Conservation (phyloP, 2,797 vertebrate species). For the Sciaenops ocellatus region DNA sequence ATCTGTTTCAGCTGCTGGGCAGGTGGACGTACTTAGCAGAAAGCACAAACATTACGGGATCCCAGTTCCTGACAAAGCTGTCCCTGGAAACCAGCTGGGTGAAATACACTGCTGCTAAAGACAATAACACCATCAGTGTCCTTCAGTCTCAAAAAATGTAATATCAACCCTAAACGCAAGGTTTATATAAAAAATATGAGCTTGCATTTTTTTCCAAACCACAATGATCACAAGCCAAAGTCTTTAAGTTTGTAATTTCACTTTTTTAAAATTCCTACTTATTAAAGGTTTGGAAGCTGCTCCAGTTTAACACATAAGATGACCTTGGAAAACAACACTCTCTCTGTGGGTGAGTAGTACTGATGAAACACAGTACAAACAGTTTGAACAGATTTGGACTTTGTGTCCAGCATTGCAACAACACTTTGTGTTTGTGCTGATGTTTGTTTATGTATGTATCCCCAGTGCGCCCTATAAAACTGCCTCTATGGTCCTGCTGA, state of each 20-base stretch:
- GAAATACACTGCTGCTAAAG: background rate
- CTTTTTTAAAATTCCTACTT: background rate
- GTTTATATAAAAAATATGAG: background rate
- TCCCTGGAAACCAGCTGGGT: background rate
- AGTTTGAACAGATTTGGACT: slow-evolving; percentile 20
- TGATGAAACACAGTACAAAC: background rate
- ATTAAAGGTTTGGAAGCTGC: slow-evolving; percentile 45
- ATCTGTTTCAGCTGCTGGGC: slow-evolving; percentile 62
- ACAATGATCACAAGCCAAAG: no score
- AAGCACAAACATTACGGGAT: background rate
- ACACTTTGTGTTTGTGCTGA: background rate
- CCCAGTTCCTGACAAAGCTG: background rate
- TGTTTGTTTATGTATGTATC: slow-evolving; percentile 11
- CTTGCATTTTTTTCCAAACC: background rate
- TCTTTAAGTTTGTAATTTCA: background rate
- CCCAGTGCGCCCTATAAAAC: slow-evolving; percentile 3
- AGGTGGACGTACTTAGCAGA: slow-evolving; percentile 55
- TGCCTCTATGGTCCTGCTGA: background rate
- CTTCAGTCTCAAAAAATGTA: slow-evolving; percentile 51
- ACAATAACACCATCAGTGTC: slow-evolving; percentile 10
- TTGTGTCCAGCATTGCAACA: slow-evolving; percentile 16
- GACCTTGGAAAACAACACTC: slow-evolving; percentile 38
- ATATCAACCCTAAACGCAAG: background rate
- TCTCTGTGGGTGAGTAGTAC: slow-evolving; percentile 45
- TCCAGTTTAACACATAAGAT: accelerated